Evolutionary conservation across 2,113 vertebrate species (phyloP), one percentile per base, ranked within the genome.

Genomic region (Perca flavescens): DNA sequence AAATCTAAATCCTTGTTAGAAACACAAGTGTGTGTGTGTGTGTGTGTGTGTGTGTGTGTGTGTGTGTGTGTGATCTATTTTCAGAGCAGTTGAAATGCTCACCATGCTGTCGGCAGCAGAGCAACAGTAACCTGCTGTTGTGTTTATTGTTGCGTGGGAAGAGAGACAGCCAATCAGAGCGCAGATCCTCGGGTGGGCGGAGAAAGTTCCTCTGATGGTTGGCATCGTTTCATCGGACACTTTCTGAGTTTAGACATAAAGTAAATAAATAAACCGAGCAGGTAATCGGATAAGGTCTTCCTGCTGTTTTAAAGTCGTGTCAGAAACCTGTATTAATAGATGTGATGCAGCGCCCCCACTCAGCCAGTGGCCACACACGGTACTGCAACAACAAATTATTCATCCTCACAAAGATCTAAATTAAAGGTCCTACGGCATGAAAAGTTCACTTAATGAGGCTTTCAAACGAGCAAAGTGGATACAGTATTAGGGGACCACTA

Each of bases 41-140:
- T 28, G 36, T 2, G 36, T 40, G 63, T 9, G 22, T 22, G 25
- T 19, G 36, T 63, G 31, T 54, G 15, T 46, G 14, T 22, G 25
- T 19, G 53, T 11, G 71, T 28, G 36, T 2, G 36, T 40, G 63
- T 9, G 22, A 3, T 84, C 86, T 87, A 84, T 81, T 87, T 61
- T 72, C 76, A 70, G 81, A 21, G 14, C 5, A 1, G 70, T 70
- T 34, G 72, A 63, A 58, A 87, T 80, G 73, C 50, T 63, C 57
- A 5, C 31, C 66, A 73, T 46, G 80, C 54, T 0, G 31, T 34
- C 25, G 64, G 69, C 79, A 60, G 22, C 22, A 22, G 50, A 36
- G 22, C 70, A 71, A 71, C 85, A 75, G 71, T 70, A 86, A 22
- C 64, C 36, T 21, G n/a, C 22, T 46, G 65, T 11, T 54, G 17